Evolutionary conservation across 2,888 invertebrate genomes (phyloP).

Genomic region (Chloromyia formosa): DNA sequence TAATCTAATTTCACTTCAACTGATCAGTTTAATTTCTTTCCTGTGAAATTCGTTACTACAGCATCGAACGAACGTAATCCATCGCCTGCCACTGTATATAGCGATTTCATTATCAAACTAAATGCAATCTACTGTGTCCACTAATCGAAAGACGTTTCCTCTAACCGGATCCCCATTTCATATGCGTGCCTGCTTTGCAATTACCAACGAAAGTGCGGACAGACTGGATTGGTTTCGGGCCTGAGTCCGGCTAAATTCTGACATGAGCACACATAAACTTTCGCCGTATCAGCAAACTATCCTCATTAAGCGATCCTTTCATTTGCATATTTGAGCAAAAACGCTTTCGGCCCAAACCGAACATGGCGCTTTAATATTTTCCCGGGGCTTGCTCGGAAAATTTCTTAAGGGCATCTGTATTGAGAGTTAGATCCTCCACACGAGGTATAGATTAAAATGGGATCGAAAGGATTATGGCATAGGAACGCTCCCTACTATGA

Average conservation of each 20-base stretch:
- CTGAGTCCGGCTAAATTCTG: background rate
- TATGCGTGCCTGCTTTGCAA: constrained; percentile 49
- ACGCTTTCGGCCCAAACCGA: constrained; percentile 23
- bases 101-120: background rate
- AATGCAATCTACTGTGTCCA: background rate
- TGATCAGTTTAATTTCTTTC: too few species aligned
- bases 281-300: constrained; percentile 16
- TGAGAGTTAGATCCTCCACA: too few species aligned
- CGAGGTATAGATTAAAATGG: too few species aligned
- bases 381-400: background rate
- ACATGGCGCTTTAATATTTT: background rate
- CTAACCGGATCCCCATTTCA: constrained; percentile 39
- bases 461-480: constrained; percentile 27
- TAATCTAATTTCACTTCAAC: too few species aligned
- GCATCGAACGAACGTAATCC: background rate
- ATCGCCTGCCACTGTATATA: background rate
- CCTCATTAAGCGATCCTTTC: constrained; percentile 40
- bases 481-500: constrained; percentile 22
- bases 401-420: background rate
- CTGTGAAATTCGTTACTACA: background rate
- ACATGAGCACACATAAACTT: constrained; percentile 12
- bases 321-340: constrained; percentile 49
- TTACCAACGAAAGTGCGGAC: constrained; percentile 33
- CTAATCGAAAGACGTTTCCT: background rate
- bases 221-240: background rate